Evolutionary conservation across 2,113 vertebrate species (phyloP).

Genomic region (Marmota flaviventris): DNA sequence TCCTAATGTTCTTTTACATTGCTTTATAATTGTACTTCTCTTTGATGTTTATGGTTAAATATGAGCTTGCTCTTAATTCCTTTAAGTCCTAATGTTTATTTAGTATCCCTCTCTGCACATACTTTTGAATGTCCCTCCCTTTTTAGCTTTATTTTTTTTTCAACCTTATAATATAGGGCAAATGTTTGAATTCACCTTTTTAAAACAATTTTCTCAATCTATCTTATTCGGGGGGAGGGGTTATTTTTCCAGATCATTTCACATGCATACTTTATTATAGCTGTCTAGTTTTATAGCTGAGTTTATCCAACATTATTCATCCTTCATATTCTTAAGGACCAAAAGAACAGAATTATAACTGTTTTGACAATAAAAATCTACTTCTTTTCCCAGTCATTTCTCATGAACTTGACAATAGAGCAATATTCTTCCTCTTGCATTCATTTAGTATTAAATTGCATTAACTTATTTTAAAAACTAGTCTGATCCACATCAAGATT

Average conservation of each 20-base stretch:
- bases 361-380: background rate
- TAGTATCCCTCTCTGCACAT: background rate
- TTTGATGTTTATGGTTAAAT: background rate
- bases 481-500: background rate
- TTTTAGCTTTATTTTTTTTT: background rate
- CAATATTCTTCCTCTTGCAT: background rate
- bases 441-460: background rate
- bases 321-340: background rate
- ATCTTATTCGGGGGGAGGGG: background rate
- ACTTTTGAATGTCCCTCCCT: background rate
- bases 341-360: background rate
- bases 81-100: background rate
- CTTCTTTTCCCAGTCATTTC: background rate
- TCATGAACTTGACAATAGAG: background rate
- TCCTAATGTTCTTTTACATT: background rate
- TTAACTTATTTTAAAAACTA: background rate
- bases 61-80: background rate
- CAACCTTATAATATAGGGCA: background rate
- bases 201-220: slow-evolving; percentile 1
- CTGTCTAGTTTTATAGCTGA: background rate
- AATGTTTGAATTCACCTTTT: background rate
- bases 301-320: background rate
- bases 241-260: background rate
- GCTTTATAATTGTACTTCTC: background rate
- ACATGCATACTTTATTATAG: background rate